phyloP scores from a whole-genome alignment of 2,113 vertebrate genomes.

The Blennius ocellaris region DNA sequence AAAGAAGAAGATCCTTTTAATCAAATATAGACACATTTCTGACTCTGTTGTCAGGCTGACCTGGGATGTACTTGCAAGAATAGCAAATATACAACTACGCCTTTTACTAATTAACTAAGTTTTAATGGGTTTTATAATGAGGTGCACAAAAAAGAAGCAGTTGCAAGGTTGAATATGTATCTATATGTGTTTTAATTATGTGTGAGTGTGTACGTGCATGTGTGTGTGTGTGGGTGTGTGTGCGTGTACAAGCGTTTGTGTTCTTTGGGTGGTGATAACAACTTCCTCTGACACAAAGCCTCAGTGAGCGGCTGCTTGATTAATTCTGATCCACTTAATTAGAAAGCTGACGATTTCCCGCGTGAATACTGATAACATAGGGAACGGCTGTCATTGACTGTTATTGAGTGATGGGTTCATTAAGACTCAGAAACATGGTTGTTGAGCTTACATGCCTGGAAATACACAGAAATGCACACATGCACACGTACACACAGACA shows the following conservation, averaged over 20 bases:
- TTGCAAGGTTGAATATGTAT: slow-evolving; percentile 61
- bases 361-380: slow-evolving; percentile 73
- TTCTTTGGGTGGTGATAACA: slow-evolving; percentile 46
- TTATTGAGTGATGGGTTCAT: slow-evolving; percentile 81
- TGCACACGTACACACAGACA: too few relatives aligned
- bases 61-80: slow-evolving; percentile 13
- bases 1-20: neutral
- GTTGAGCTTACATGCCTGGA: slow-evolving; percentile 22
- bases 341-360: slow-evolving; percentile 81
- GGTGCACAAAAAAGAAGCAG: slow-evolving; percentile 63
- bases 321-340: slow-evolving; percentile 84
- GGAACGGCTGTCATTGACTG: slow-evolving; percentile 75
- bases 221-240: neutral
- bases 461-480: too few relatives aligned
- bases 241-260: slow-evolving; percentile 14
- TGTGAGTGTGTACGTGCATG: slow-evolving; percentile 10
- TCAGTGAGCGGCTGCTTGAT: slow-evolving; percentile 73
- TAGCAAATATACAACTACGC: slow-evolving; percentile 24
- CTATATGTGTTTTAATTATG: slow-evolving; percentile 60
- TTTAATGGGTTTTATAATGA: slow-evolving; percentile 82
- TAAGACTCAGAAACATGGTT: slow-evolving; percentile 39
- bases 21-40: neutral
- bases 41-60: slow-evolving; percentile 24
- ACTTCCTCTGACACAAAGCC: slow-evolving; percentile 58
- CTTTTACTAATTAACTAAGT: slow-evolving; percentile 73